Percentiles rank a stretch among this genome's conserved stretches.
These are phyloP conservation scores for Delia radicum DNA, from an alignment of 1,140 invertebrate genomes.

Conservation along the genomic window DNA sequence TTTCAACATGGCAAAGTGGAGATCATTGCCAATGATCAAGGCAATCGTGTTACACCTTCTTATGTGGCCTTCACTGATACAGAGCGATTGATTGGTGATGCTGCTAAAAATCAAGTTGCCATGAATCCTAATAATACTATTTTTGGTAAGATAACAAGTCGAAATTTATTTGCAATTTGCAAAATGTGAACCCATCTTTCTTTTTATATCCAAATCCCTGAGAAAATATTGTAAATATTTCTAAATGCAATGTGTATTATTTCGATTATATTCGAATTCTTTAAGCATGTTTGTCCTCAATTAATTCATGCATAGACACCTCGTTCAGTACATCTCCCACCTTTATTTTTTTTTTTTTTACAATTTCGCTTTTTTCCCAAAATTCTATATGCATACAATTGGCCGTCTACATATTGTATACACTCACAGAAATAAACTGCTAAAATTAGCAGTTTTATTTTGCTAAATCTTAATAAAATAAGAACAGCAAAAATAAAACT, in stretches of 20 bases:
- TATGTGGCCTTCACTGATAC: slow-evolving; percentile 98
- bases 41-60: slow-evolving; percentile 93
- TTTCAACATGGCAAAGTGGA: slow-evolving; percentile 87
- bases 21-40: slow-evolving; percentile 94
- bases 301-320: slow-evolving; percentile 10
- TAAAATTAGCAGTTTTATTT: no score
- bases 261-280: background rate
- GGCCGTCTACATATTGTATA: no score
- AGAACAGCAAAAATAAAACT: no score
- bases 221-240: background rate
- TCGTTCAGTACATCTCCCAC: background rate
- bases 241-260: background rate
- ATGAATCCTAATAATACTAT: slow-evolving; percentile 57
- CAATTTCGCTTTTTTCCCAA: no score
- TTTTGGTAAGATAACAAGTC: slow-evolving; percentile 45
- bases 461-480: no score
- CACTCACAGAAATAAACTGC: no score
- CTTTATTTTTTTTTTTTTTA: background rate
- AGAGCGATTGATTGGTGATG: slow-evolving; percentile 94
- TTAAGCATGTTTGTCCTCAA: slow-evolving; percentile 1
- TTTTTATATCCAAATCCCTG: background rate
- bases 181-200: background rate
- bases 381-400: no score
- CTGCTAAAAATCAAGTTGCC: slow-evolving; percentile 71
- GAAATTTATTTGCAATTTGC: background rate